Percentiles rank a stretch among this genome's conserved stretches.
Conservation (phyloP, 2,888 invertebrate genomes). For the Erynnis tages region DNA sequence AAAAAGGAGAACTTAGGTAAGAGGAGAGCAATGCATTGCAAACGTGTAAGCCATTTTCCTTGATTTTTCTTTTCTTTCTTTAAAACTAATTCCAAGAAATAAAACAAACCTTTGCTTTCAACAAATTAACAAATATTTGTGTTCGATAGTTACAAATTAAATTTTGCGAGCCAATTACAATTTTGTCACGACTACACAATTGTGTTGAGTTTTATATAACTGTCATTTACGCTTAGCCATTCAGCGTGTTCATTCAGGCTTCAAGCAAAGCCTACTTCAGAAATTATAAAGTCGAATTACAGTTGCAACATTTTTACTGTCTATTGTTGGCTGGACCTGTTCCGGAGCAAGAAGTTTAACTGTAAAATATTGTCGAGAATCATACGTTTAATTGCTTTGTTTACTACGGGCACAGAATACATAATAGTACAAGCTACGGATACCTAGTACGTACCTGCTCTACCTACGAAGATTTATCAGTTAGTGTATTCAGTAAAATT, state of each 20-base stretch:
- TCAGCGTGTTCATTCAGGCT: constrained; percentile 20
- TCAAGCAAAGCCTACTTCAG: constrained; percentile 17
- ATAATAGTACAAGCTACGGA: no score
- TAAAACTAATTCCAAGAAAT: no score
- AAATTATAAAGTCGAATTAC: not conserved
- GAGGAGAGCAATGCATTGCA: no score
- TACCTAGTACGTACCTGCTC: no score
- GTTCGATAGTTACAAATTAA: constrained; percentile 5
- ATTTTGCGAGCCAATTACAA: constrained; percentile 10
- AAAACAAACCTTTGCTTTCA: no score
- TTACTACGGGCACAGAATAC: no score
- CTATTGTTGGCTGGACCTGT: not conserved
- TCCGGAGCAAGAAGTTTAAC: not conserved
- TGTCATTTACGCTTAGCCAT: constrained; percentile 10
- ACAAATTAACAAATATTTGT: constrained; percentile 1
- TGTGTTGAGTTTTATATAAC: constrained; percentile 17
- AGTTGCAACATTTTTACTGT: constrained; percentile 9
- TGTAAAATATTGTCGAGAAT: constrained; percentile 4
- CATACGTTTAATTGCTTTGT: not conserved
- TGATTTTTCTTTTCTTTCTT: no score
- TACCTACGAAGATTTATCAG: no score
- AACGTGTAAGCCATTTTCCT: no score
- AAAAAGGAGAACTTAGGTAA: no score
- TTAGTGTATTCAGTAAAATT: no score
- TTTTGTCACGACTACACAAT: constrained; percentile 14